Conservation (phyloP, 2,797 vertebrate genomes). For the Chiroxiphia lanceolata region DNA sequence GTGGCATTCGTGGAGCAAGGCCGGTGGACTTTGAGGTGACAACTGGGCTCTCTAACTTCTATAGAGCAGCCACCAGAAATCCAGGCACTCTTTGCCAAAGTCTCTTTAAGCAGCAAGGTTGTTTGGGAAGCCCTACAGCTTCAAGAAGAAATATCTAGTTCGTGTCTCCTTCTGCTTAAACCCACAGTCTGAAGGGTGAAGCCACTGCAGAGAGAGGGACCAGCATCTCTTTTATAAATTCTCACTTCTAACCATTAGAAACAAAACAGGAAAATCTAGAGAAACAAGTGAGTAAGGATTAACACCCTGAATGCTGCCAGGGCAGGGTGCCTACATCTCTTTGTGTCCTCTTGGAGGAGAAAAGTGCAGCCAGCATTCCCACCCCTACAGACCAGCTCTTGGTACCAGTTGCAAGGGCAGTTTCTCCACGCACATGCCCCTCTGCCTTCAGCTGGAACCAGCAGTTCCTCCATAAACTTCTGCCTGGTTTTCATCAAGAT, state of each 20-base stretch:
- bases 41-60: neutral
- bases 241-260: neutral
- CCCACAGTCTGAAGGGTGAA: neutral
- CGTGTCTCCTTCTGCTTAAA: neutral
- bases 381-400: neutral
- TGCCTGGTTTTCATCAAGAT: neutral
- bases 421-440: fast-evolving
- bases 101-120: neutral
- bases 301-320: neutral
- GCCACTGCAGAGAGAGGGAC: neutral
- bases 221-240: neutral
- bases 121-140: neutral
- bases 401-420: neutral
- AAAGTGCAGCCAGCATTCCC: neutral
- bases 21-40: neutral
- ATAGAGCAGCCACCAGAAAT: neutral
- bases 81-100: neutral
- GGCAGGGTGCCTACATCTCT: neutral
- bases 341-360: neutral
- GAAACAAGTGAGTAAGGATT: neutral
- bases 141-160: neutral
- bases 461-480: neutral
- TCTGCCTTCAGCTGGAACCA: neutral
- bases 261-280: neutral
- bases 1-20: neutral